Evolutionary conservation across 2,888 invertebrate species (phyloP).

Genomic region (Poecilus cupreus): DNA sequence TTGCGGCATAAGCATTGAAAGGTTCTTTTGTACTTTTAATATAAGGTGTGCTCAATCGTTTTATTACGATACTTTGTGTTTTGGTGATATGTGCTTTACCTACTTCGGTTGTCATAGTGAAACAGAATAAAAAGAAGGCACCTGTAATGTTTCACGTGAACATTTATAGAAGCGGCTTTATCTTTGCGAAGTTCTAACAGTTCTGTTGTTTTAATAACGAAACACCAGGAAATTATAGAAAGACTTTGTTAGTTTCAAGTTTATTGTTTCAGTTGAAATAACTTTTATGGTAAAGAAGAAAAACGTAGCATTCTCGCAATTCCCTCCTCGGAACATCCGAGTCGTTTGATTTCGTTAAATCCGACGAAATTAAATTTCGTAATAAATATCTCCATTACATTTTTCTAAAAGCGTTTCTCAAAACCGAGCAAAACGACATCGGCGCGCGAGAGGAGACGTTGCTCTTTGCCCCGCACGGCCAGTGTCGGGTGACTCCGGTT

Average conservation of each 20-base stretch:
- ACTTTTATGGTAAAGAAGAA: conserved; percentile 31
- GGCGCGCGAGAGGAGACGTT: not conserved
- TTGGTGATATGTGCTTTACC: too few species aligned
- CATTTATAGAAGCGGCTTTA: conserved; percentile 13
- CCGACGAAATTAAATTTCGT: conserved; percentile 32
- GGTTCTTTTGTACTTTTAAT: too few species aligned
- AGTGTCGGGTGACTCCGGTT: conserved; percentile 62
- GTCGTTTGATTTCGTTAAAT: conserved; percentile 28
- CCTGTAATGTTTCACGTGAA: not conserved
- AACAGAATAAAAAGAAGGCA: not conserved
- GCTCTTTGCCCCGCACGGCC: not conserved
- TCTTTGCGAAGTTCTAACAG: conserved; percentile 2
- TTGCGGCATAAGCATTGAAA: too few species aligned
- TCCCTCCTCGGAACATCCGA: not conserved
- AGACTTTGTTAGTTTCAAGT: conserved; percentile 14
- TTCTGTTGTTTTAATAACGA: conserved; percentile 36
- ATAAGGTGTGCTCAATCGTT: too few species aligned
- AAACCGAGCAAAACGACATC: conserved; percentile 1
- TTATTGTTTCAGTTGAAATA: conserved; percentile 34
- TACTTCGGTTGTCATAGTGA: too few species aligned
- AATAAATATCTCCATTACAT: conserved; percentile 53
- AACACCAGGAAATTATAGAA: conserved; percentile 32
- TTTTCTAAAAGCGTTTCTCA: conserved; percentile 31
- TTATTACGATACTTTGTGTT: too few species aligned
- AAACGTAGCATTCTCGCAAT: conserved; percentile 21